Percentiles rank a stretch among this genome's conserved stretches.
phyloP scores from a whole-genome alignment of 2,797 vertebrate species.

The Myotis pilosus region DNA sequence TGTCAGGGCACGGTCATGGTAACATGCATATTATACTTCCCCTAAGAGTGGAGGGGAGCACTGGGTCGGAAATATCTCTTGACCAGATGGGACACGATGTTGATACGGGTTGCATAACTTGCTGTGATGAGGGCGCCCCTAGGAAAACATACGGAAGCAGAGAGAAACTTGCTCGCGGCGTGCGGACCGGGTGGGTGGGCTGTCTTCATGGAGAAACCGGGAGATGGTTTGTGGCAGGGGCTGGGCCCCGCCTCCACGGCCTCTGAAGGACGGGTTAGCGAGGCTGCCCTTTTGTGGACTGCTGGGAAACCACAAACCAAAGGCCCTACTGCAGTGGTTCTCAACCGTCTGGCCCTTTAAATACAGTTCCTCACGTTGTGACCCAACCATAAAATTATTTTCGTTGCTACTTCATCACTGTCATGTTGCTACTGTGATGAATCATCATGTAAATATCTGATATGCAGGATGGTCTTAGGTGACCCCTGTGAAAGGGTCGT shows the following conservation, averaged over 20 bases:
- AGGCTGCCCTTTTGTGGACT: not conserved
- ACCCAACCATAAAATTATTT: no score
- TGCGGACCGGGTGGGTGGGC: not conserved
- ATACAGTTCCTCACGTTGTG: no score
- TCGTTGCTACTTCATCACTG: no score
- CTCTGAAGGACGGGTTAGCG: not conserved
- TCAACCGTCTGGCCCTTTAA: no score
- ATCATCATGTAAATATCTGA: no score
- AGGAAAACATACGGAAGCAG: slow-evolving; percentile 67
- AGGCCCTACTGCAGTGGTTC: not conserved
- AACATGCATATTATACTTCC: slow-evolving; percentile 46
- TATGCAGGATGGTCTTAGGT: no score
- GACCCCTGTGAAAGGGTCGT: no score
- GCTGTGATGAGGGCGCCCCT: slow-evolving; percentile 59
- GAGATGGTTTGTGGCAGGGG: slow-evolving; percentile 45
- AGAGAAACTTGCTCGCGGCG: slow-evolving; percentile 35
- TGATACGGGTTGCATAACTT: slow-evolving; percentile 52
- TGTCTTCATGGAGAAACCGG: not conserved
- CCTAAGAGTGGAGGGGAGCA: slow-evolving; percentile 60
- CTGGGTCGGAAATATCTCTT: slow-evolving; percentile 67
- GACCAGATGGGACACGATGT: slow-evolving; percentile 62
- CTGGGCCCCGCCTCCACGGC: not conserved
- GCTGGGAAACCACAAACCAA: not conserved
- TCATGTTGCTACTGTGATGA: no score
- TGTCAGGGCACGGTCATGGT: slow-evolving; percentile 61